These are phyloP conservation scores for Euura lappo DNA, from an alignment of 1,140 invertebrate genomes.

Conservation along the genomic window DNA sequence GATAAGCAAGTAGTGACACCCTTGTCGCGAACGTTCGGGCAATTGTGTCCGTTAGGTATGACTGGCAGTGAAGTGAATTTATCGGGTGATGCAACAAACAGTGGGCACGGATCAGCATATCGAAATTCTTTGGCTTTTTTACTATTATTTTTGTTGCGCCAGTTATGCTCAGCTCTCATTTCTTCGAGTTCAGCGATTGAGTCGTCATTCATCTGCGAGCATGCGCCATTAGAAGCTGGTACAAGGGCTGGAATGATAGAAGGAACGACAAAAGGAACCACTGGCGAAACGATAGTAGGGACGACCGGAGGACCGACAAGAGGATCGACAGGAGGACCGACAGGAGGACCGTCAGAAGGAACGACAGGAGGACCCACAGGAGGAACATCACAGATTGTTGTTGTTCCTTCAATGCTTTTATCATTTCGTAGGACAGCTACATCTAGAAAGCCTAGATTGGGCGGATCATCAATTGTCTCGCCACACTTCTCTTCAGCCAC, in stretches of 20 bases:
- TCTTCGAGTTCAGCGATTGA: not conserved
- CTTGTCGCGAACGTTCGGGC: not conserved
- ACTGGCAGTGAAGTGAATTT: not conserved
- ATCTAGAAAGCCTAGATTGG: not conserved
- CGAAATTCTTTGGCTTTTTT: not conserved
- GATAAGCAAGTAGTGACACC: not conserved
- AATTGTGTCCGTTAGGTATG: not conserved
- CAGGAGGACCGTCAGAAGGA: no score
- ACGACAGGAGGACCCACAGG: no score
- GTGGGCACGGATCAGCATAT: not conserved
- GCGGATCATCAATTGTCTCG: not conserved
- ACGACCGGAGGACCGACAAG: no score
- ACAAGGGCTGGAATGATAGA: not conserved
- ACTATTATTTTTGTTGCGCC: not conserved
- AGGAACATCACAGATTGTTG: not conserved
- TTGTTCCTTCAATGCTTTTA: not conserved
- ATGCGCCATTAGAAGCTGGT: not conserved
- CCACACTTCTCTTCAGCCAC: not conserved
- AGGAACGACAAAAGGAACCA: not conserved
- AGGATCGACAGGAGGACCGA: no score
- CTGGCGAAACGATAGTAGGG: no score
- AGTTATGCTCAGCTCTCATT: not conserved
- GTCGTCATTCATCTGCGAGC: not conserved
- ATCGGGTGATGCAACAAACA: not conserved
- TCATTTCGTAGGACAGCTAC: not conserved